Evolutionary conservation across 2,113 vertebrate genomes (phyloP).

Genomic region (Eonycteris spelaea): DNA sequence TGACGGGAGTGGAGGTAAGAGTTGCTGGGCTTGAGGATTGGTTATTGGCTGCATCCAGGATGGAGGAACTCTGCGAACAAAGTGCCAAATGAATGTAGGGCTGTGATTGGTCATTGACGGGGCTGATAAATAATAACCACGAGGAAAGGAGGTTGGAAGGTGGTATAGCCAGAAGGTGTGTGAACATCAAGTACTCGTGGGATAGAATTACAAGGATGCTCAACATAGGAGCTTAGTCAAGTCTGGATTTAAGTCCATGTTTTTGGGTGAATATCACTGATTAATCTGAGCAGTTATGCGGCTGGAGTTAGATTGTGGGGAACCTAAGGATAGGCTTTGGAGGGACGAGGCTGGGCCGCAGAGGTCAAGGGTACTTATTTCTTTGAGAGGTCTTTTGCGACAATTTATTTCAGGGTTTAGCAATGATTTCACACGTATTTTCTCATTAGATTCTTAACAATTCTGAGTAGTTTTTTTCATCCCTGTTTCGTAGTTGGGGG

Average conservation of each 20-base stretch:
- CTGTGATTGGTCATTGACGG: neutral
- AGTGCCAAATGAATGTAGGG: neutral
- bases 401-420: neutral
- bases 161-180: no score
- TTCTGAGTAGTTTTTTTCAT: neutral
- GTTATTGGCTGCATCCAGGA: neutral
- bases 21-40: neutral
- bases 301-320: neutral
- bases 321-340: neutral
- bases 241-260: neutral
- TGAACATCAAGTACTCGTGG: neutral
- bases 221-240: neutral
- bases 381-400: neutral
- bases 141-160: neutral
- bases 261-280: neutral
- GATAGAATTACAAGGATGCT: neutral
- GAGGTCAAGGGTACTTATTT: neutral
- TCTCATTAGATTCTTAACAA: neutral
- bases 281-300: neutral
- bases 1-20: neutral
- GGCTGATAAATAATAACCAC: neutral
- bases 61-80: constrained; percentile 25
- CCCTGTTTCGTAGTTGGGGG: neutral
- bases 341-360: neutral
- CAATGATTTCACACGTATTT: neutral